These are phyloP conservation scores for Cyrtodaria siliqua DNA, from an alignment of 2,888 invertebrate genomes.

Conservation along the genomic window DNA sequence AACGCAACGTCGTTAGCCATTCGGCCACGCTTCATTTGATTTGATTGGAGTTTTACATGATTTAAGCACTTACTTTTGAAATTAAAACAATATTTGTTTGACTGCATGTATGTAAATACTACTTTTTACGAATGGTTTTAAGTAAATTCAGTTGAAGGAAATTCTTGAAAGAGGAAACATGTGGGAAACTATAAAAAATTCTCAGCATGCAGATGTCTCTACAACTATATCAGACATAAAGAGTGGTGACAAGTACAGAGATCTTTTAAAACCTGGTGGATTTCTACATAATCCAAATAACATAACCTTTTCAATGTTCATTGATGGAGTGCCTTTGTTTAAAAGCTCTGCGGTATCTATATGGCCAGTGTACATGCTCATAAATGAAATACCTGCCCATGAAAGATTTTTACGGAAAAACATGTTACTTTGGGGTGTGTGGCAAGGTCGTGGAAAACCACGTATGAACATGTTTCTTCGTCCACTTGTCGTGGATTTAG, in stretches of 20 bases:
- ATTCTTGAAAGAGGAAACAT: conserved; percentile 20
- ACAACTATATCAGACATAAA: conserved; percentile 35
- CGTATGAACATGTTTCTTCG: conserved; percentile 45
- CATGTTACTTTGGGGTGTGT: conserved; percentile 44
- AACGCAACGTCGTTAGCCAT: no score
- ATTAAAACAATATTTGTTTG: no score
- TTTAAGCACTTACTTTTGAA: no score
- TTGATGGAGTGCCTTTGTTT: conserved; percentile 14
- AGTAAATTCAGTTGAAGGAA: conserved; percentile 28
- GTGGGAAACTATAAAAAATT: conserved; percentile 23
- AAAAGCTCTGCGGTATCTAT: conserved; percentile 27
- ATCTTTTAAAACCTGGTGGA: conserved; percentile 24
- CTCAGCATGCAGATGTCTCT: not conserved
- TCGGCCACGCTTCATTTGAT: no score
- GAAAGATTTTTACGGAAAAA: conserved; percentile 33
- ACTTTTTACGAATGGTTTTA: no score
- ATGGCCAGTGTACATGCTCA: conserved; percentile 45
- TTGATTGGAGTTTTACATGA: no score
- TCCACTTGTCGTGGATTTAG: conserved; percentile 40
- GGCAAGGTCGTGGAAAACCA: conserved; percentile 40
- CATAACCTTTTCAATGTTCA: conserved; percentile 30
- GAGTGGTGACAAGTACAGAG: conserved; percentile 27
- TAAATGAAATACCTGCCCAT: conserved; percentile 42
- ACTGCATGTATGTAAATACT: no score
- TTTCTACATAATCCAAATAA: conserved; percentile 11